Percentiles rank a stretch among this genome's conserved stretches.
These are phyloP conservation scores for Nicator chloris DNA, from an alignment of 2,113 vertebrate genomes.

Conservation along the genomic window DNA sequence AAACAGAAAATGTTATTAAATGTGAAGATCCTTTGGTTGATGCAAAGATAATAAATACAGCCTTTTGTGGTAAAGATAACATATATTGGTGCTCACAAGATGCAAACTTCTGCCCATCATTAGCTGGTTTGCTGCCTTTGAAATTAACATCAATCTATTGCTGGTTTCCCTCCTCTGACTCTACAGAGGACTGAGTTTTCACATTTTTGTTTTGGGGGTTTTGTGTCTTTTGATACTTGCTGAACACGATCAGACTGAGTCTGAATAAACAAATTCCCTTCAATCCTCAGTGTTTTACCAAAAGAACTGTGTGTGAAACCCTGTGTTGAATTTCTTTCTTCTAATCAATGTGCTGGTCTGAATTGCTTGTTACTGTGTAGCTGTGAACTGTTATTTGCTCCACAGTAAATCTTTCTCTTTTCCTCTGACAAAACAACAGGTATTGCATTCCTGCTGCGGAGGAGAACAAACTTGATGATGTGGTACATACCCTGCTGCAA, in stretches of 20 bases:
- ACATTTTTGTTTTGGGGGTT: not conserved
- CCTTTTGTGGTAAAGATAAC: not conserved
- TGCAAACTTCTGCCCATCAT: not conserved
- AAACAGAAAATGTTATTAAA: not conserved
- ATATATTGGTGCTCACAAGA: not conserved
- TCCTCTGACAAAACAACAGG: constrained; percentile 70
- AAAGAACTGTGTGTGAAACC: not conserved
- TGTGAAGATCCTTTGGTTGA: not conserved
- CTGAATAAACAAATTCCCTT: not conserved
- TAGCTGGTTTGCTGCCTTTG: not conserved
- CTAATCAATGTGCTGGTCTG: not conserved
- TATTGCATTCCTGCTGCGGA: constrained; percentile 99
- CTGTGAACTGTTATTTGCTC: not conserved
- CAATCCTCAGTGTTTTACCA: not conserved
- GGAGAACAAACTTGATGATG: constrained; percentile 96
- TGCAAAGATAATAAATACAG: not conserved
- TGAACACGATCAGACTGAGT: not conserved
- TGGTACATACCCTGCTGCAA: constrained; percentile 95
- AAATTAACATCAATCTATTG: not conserved
- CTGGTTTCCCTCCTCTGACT: not conserved
- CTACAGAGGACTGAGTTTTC: not conserved
- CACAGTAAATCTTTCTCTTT: not conserved
- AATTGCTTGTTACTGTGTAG: not conserved
- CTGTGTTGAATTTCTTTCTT: not conserved
- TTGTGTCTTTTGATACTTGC: not conserved